These are phyloP conservation scores for Itoplectis maculator DNA, from an alignment of 2,888 invertebrate species.

Conservation along the genomic window DNA sequence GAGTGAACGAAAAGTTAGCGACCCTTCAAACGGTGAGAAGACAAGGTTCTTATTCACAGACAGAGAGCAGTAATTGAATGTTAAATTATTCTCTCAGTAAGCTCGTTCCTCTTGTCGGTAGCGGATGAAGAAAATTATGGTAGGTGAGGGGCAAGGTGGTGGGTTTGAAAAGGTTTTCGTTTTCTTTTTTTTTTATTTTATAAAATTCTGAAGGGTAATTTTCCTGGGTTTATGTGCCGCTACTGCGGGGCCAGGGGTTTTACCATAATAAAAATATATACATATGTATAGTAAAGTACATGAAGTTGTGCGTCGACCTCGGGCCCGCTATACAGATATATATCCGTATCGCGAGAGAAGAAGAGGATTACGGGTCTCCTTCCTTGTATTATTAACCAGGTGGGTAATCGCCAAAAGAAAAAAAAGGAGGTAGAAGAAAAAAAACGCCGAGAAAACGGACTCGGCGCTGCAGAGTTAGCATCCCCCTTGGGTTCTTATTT, in stretches of 20 bases:
- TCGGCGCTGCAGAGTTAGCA: slow-evolving; percentile 9
- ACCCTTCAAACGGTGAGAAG: slow-evolving; percentile 18
- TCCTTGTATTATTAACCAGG: slow-evolving; percentile 55
- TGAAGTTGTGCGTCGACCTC: slow-evolving; percentile 28
- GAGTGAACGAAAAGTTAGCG: slow-evolving; percentile 37
- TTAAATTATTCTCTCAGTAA: slow-evolving; percentile 64
- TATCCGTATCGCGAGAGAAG: slow-evolving; percentile 17
- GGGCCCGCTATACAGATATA: slow-evolving; percentile 12
- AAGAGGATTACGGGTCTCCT: slow-evolving; percentile 44
- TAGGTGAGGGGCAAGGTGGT: slow-evolving; percentile 18
- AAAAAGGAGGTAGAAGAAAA: too few relatives aligned
- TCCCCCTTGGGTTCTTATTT: slow-evolving; percentile 30
- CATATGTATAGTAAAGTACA: slow-evolving; percentile 30
- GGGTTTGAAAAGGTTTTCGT: slow-evolving; percentile 32
- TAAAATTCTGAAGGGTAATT: slow-evolving; percentile 58
- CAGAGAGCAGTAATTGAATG: slow-evolving; percentile 61
- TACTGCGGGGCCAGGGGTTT: slow-evolving; percentile 35
- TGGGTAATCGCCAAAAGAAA: slow-evolving; percentile 50
- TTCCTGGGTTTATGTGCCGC: slow-evolving; percentile 47
- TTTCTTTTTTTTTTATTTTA: too few relatives aligned
- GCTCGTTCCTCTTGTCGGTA: slow-evolving; percentile 52
- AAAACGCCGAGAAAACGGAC: too few relatives aligned
- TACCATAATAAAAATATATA: slow-evolving; percentile 45
- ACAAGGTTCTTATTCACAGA: slow-evolving; percentile 53
- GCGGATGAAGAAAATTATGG: slow-evolving; percentile 25